Percentiles rank a stretch among this genome's conserved stretches.
phyloP scores from a whole-genome alignment of 2,797 vertebrate genomes.

The Zenarchopterus dispar region DNA sequence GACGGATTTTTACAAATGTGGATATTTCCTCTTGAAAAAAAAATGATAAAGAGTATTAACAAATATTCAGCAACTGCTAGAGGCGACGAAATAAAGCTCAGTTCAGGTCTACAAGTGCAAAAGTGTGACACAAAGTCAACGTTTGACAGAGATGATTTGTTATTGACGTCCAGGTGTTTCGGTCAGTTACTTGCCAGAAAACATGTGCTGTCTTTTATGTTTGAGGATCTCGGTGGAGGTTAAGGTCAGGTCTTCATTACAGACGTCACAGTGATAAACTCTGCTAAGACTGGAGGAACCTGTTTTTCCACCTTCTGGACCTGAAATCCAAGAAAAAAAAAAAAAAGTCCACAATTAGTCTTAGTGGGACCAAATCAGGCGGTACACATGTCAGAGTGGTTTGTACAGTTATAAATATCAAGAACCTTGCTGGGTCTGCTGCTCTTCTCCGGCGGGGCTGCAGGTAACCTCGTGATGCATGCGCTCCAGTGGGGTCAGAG shows the following conservation, averaged over 20 bases:
- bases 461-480: constrained; percentile 88
- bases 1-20: no score
- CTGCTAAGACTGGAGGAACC: constrained; percentile 69
- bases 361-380: not conserved
- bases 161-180: not conserved
- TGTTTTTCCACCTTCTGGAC: constrained; percentile 32
- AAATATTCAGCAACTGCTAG: not conserved
- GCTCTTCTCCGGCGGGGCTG: constrained; percentile 64
- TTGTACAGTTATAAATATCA: not conserved
- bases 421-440: constrained; percentile 62
- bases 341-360: not conserved
- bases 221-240: constrained; percentile 91
- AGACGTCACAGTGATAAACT: constrained; percentile 85
- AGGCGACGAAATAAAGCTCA: not conserved
- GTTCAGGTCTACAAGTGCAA: not conserved
- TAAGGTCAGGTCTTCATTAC: constrained; percentile 84
- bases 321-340: constrained; percentile 35
- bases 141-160: no score
- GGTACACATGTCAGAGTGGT: not conserved
- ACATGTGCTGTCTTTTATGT: constrained; percentile 87
- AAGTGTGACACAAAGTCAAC: constrained; percentile 2
- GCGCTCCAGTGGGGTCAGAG: constrained; percentile 91
- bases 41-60: no score
- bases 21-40: no score
- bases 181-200: constrained; percentile 50